These are phyloP conservation scores for Drosophila nr. perissopoda DNA, from an alignment of 2,888 invertebrate genomes.

Conservation along the genomic window DNA sequence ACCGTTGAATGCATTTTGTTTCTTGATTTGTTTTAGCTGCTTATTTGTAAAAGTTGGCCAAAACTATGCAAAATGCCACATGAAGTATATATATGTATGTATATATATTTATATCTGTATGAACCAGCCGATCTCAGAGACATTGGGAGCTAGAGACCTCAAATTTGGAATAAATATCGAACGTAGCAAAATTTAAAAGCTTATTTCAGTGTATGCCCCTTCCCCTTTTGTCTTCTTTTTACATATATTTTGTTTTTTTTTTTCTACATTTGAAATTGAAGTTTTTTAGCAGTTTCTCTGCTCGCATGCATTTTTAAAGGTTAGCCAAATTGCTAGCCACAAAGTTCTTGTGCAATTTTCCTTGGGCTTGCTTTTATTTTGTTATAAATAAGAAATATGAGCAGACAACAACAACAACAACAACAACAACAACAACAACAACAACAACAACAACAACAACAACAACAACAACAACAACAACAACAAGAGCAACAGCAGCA, in stretches of 20 bases:
- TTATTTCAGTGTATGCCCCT: too few species aligned
- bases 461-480: background rate
- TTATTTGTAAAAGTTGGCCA: background rate
- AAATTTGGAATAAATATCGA: too few species aligned
- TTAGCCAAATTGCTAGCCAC: background rate
- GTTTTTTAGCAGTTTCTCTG: background rate
- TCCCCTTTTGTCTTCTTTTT: background rate
- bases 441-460: background rate
- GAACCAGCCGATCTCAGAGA: too few species aligned
- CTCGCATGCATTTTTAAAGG: background rate
- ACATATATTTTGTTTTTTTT: background rate
- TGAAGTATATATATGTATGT: background rate
- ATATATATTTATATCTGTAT: background rate
- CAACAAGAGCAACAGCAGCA: background rate
- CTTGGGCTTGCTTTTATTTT: background rate
- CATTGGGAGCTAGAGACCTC: too few species aligned
- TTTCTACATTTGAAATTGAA: background rate
- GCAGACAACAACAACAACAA: background rate
- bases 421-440: background rate
- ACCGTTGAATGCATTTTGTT: background rate
- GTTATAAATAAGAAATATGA: background rate
- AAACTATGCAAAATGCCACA: background rate
- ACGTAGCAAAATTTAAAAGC: background rate
- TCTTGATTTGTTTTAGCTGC: background rate
- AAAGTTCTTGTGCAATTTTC: background rate